A percentile compares a stretch with the other conserved stretches of the same genome.
Conservation (phyloP, 2,888 invertebrate species). For the Drosophila siamana region DNA sequence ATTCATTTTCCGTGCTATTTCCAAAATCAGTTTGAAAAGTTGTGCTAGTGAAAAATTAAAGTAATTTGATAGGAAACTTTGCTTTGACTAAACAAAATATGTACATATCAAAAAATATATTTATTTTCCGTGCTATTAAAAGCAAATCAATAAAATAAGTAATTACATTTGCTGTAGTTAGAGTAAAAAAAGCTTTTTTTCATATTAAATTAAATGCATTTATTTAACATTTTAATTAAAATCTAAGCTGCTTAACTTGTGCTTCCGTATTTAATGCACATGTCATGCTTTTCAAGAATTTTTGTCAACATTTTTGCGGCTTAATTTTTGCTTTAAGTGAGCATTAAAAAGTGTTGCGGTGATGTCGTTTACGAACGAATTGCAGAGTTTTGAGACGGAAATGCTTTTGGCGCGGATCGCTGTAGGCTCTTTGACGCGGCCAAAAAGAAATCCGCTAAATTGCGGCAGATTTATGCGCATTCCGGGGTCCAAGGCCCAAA, state of each 20-base stretch:
- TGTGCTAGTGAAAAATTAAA: slow-evolving; percentile 43
- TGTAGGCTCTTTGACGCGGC: slow-evolving; percentile 37
- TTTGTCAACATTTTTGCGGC: background rate
- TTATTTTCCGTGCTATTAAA: background rate
- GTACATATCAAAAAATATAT: no score
- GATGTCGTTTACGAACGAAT: slow-evolving; percentile 14
- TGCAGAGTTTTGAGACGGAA: slow-evolving; percentile 18
- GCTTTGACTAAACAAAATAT: no score
- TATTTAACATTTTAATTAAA: background rate
- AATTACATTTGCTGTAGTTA: background rate
- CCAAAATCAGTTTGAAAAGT: slow-evolving; percentile 6
- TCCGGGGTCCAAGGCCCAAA: slow-evolving; percentile 14
- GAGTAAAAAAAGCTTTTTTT: background rate
- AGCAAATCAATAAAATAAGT: background rate
- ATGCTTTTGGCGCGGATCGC: slow-evolving; percentile 37
- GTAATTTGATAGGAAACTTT: slow-evolving; percentile 19
- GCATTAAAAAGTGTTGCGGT: slow-evolving; percentile 18
- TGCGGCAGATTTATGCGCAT: slow-evolving; percentile 58
- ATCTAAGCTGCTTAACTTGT: no score
- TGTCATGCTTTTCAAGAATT: background rate
- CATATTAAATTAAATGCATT: background rate
- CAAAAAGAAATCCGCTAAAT: slow-evolving; percentile 52
- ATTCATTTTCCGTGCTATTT: no score
- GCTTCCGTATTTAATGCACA: no score
- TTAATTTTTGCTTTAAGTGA: slow-evolving; percentile 12